Conservation (phyloP, 2,888 invertebrate species). For the Phasia obesa region DNA sequence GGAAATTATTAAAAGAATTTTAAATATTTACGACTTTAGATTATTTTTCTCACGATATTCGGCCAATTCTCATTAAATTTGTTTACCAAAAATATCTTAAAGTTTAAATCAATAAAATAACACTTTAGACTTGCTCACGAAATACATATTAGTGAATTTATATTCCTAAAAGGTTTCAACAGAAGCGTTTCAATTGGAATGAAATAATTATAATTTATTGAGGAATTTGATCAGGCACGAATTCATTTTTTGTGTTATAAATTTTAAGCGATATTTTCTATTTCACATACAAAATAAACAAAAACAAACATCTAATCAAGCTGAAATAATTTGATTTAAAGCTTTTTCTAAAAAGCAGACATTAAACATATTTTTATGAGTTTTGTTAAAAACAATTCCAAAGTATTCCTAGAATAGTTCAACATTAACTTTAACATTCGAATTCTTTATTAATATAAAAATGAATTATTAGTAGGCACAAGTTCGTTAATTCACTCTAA, state of each 20-base stretch:
- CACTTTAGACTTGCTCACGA: no score
- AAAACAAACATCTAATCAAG: no score
- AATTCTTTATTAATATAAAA: not conserved
- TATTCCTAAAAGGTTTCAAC: no score
- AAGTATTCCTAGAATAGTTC: not conserved
- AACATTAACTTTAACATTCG: not conserved
- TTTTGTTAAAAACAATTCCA: not conserved
- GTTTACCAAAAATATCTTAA: not conserved
- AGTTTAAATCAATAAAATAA: no score
- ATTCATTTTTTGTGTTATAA: not conserved
- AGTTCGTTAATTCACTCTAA: no score
- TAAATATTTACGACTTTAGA: not conserved
- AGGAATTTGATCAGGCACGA: slow-evolving; percentile 1
- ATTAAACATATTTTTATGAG: not conserved
- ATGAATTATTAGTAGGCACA: no score
- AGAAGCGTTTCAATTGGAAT: not conserved
- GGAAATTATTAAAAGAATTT: slow-evolving; percentile 18
- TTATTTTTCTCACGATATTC: not conserved
- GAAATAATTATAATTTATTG: slow-evolving; percentile 26
- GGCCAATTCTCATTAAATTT: not conserved
- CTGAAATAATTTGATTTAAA: not conserved
- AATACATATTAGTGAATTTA: no score
- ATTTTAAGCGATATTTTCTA: no score
- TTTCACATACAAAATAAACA: no score
- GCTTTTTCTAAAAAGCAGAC: not conserved